These are phyloP conservation scores for Melanotaenia boesemani DNA, from an alignment of 2,797 vertebrate species.

Conservation along the genomic window DNA sequence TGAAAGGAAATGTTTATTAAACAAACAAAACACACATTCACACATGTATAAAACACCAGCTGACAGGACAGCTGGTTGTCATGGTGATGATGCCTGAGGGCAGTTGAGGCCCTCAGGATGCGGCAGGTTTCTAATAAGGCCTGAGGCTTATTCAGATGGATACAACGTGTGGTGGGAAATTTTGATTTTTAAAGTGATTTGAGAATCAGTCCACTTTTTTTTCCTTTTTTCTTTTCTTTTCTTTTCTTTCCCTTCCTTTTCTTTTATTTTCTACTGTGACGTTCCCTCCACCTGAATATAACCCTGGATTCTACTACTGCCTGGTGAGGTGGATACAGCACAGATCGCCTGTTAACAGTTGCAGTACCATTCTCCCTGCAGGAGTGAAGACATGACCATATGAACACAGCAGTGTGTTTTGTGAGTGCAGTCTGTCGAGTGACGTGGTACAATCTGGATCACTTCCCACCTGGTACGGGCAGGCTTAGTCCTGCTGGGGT, in stretches of 20 bases:
- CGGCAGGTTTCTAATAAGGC: slow-evolving; percentile 84
- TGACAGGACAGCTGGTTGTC: slow-evolving; percentile 77
- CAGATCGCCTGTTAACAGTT: slow-evolving; percentile 70
- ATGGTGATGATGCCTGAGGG: slow-evolving; percentile 81
- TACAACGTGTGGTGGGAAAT: slow-evolving; percentile 60
- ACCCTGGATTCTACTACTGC: slow-evolving; percentile 73
- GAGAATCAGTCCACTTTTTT: slow-evolving; percentile 9
- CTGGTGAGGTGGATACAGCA: slow-evolving; percentile 71
- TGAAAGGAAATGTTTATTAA: slow-evolving; percentile 83
- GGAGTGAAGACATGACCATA: slow-evolving; percentile 76
- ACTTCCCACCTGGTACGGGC: slow-evolving; percentile 62
- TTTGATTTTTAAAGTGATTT: slow-evolving; percentile 46
- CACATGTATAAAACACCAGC: slow-evolving; percentile 85
- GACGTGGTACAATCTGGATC: slow-evolving; percentile 75
- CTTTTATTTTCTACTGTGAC: slow-evolving; percentile 48
- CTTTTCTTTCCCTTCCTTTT: no score
- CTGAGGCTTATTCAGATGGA: slow-evolving; percentile 76
- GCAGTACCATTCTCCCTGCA: slow-evolving; percentile 57
- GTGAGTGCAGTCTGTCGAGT: slow-evolving; percentile 72
- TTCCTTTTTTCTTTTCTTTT: no score
- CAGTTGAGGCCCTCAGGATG: slow-evolving; percentile 66
- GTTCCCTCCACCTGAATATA: slow-evolving; percentile 72
- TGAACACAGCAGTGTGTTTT: slow-evolving; percentile 77
- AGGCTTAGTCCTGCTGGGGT: slow-evolving; percentile 68
- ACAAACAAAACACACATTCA: slow-evolving; percentile 80